phyloP scores from a whole-genome alignment of 1,140 invertebrate genomes.

The Drosophila willistoni region DNA sequence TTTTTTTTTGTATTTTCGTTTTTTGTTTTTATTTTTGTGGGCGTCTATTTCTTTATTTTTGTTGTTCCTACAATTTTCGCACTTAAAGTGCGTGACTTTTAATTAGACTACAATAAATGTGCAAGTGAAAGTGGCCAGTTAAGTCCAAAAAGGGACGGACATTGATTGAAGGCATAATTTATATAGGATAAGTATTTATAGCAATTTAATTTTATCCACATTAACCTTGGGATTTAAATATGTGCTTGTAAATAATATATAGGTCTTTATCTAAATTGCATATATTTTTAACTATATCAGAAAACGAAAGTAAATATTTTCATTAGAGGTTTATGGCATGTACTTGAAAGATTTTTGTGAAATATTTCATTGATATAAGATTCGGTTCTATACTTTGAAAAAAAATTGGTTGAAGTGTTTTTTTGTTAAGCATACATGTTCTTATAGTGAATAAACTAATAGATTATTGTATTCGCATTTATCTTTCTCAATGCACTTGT shows the following conservation, averaged over 20 bases:
- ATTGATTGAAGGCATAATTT: not conserved
- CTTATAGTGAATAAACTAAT: too few species aligned
- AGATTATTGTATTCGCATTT: too few species aligned
- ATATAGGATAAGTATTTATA: not conserved
- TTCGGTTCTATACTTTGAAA: too few species aligned
- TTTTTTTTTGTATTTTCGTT: conserved; percentile 39
- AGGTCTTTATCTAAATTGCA: not conserved
- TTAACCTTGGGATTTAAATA: not conserved
- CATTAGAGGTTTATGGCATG: not conserved
- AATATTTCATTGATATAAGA: too few species aligned
- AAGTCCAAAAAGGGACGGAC: not conserved
- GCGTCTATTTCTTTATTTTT: not conserved
- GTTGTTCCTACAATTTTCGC: conserved; percentile 53
- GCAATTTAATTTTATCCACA: not conserved
- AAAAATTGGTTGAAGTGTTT: too few species aligned
- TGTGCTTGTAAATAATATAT: not conserved
- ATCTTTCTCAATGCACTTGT: too few species aligned
- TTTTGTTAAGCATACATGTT: too few species aligned
- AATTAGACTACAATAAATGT: conserved; percentile 78
- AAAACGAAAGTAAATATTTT: not conserved
- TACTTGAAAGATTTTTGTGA: not conserved
- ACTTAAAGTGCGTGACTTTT: conserved; percentile 76
- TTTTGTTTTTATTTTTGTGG: conserved; percentile 36
- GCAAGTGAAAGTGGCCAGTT: conserved; percentile 20
- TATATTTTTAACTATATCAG: not conserved